Evolutionary conservation across 1,140 invertebrate genomes (phyloP).

Genomic region (Aporrectodea caliginosa): DNA sequence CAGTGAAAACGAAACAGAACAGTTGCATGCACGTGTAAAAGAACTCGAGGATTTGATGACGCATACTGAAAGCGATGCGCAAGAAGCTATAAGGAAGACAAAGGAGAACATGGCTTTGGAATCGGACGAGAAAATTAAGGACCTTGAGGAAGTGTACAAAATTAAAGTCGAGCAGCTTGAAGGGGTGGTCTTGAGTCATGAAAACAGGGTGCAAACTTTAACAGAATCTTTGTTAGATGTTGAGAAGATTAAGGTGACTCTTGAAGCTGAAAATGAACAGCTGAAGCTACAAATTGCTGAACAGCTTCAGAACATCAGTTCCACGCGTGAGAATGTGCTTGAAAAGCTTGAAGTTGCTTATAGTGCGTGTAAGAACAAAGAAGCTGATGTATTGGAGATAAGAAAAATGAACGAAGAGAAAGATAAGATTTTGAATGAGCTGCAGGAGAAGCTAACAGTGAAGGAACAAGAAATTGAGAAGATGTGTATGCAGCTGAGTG

Average conservation of each 20-base stretch:
- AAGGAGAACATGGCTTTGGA: neutral
- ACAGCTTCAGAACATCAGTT: neutral
- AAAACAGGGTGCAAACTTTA: neutral
- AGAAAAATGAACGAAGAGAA: neutral
- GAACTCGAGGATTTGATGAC: neutral
- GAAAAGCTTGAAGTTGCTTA: neutral
- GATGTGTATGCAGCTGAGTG: neutral
- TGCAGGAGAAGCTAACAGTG: neutral
- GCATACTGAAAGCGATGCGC: neutral
- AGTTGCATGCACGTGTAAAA: neutral
- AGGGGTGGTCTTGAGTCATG: slow-evolving; percentile 29
- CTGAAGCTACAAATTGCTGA: neutral
- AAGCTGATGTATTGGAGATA: neutral
- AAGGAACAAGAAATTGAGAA: neutral
- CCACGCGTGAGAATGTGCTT: neutral
- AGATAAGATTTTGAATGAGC: neutral
- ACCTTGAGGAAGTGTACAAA: neutral
- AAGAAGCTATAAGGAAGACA: neutral
- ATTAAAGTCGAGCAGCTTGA: slow-evolving; percentile 10
- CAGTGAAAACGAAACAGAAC: too few relatives aligned
- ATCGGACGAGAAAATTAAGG: slow-evolving; percentile 13
- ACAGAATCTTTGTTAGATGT: neutral
- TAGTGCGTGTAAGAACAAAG: neutral
- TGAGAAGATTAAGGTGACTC: neutral
- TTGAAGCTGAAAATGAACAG: neutral